Base-by-base conservation (phyloP, 1,140 invertebrate species). In the Hestina assimilis region DNA sequence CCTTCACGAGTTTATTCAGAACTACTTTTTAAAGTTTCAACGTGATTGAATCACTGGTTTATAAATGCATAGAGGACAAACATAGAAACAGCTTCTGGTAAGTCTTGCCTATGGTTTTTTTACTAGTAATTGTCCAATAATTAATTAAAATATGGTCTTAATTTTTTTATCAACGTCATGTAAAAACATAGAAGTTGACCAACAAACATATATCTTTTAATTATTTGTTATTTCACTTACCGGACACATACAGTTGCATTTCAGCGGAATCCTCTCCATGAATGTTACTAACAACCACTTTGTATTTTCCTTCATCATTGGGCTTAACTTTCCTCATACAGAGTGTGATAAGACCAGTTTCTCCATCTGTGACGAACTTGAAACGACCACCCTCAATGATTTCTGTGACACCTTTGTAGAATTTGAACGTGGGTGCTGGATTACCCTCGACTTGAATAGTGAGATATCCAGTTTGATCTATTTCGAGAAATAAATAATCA, bases 281-380 rank as follows among this genome's bases (percentile, higher is more conserved):
- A 50, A 94, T 93, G 79, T 99, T 99, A 75, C 94, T 95, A 48
- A 99, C 93, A 46, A 96, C 93, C 69, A 99, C 92, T 79, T 95
- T 97, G 89, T 99, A 99, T 82, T 96, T 96, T 23, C 97, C 97
- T 90, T 99, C 98, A 93, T 99, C 98, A 75, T 96, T 96, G 8
- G 96, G 94, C 83, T 98, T 98, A 60, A 96, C 93, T 91, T 99
- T 99, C 71, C 96, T 93, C 89, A 99, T 98, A 83, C 96, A 97
- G 40, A 99, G 90, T 15, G 96, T 97, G 65, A 99, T 95, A 20
- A 93, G 92, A 76, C 97, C 97, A 33, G 92, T 94, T 71, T 96
- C 94, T 19, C 96, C 94, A 83, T 98, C 96, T 7, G 96, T 97
- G 38, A 96, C 89, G 76, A 96, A 96, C 79, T 96, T 97, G 89